Base-by-base conservation (phyloP, 1,140 invertebrate genomes). In the Panulirus ornatus region DNA sequence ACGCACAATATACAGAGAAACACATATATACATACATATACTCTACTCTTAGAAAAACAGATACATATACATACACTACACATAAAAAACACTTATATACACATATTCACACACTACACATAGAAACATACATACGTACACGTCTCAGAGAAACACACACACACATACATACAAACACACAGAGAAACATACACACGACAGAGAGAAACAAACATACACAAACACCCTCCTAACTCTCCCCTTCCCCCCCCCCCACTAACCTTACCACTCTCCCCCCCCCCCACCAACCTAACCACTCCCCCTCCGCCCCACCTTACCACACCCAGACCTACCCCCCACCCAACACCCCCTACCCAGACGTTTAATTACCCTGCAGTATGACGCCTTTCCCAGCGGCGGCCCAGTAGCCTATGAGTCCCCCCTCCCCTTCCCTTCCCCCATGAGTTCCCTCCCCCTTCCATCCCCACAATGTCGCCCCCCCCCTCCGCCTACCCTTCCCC, bases 361-460 rank as follows among this genome's bases (percentile, higher is more conserved):
- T 79, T 79, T 79, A 79, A 79, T 79, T 79, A 79, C 42, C 44
- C 76, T 79, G 42, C 76, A 79, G 76, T 51, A 79, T 79, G 76
- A 79, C 76, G 76, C 76, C 76, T 79, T 11, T 42, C 27, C 16
- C 27, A 14, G n/a, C n/a, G n/a, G n/a, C n/a, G n/a, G n/a, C n/a
- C n/a, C n/a, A n/a, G n/a, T n/a, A n/a, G n/a, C n/a, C n/a, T n/a
- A n/a, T n/a, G n/a, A n/a, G n/a, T n/a, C n/a, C n/a, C 14, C 76
- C 16, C 27, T 11, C 16, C 38, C 36, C 14, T 3, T 36, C 36
- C 5, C 19, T n/a, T 5, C 63, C 34, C 16, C 36, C 71, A 47
- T 5, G 44, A 47, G 5, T 47, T 47, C 44, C 44, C 14, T 6
- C 44, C 44, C 5, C 44, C 71, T 73, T 34, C 71, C 34, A 34